Percentiles rank a stretch among this genome's conserved stretches.
phyloP scores from a whole-genome alignment of 2,113 vertebrate species.

The Nyctibius bracteatus region DNA sequence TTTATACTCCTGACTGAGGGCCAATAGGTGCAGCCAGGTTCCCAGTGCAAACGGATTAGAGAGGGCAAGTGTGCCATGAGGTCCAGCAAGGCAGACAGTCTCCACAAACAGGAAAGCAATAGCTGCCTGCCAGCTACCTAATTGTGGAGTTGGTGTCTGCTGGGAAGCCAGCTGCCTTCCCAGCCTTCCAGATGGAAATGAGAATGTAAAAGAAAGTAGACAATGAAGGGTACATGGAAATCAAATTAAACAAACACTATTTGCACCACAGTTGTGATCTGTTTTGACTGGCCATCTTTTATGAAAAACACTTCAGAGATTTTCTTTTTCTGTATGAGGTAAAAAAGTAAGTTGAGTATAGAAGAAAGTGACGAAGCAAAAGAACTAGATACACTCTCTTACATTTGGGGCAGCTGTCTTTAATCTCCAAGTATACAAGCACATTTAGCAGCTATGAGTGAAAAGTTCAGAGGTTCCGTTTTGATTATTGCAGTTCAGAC shows the following conservation, averaged over 20 bases:
- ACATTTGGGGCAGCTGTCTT: background rate
- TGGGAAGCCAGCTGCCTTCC: conserved; percentile 50
- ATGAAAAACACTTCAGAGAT: background rate
- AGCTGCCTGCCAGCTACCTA: conserved; percentile 51
- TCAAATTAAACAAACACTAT: conserved; percentile 3
- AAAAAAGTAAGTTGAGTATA: background rate
- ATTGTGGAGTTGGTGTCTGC: conserved; percentile 46
- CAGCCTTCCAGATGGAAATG: conserved; percentile 36
- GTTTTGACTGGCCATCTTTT: background rate
- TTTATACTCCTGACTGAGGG: background rate
- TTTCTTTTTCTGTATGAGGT: background rate
- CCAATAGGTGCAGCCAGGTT: background rate
- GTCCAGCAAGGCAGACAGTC: background rate
- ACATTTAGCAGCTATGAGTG: background rate
- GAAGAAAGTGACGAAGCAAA: background rate
- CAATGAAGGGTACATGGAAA: conserved; percentile 37
- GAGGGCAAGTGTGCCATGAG: background rate
- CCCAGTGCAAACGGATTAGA: background rate
- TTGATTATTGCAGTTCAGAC: background rate
- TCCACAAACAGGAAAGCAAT: background rate
- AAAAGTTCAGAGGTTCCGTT: background rate
- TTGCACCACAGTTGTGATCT: background rate
- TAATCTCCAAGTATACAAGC: background rate
- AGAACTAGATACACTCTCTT: background rate
- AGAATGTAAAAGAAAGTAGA: background rate